Evolutionary conservation across 2,797 vertebrate genomes (phyloP).

Genomic region (Lerista edwardsae): DNA sequence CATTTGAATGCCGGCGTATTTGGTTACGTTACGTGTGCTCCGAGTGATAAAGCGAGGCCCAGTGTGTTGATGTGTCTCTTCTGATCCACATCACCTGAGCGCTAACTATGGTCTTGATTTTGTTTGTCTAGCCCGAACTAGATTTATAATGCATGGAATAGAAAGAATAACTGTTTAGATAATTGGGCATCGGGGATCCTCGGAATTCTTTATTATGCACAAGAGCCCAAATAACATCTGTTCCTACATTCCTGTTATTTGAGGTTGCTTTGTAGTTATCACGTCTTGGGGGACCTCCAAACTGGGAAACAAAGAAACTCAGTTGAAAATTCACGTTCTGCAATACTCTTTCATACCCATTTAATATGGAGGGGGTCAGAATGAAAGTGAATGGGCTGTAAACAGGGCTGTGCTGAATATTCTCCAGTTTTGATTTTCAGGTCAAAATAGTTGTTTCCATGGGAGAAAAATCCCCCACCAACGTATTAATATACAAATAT

Average conservation of each 20-base stretch:
- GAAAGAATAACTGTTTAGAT: constrained; percentile 72
- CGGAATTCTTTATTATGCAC: constrained; percentile 78
- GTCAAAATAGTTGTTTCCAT: constrained; percentile 18
- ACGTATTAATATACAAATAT: background rate
- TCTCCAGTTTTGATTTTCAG: constrained; percentile 66
- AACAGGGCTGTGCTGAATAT: constrained; percentile 60
- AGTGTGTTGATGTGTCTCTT: constrained; percentile 55
- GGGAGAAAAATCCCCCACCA: background rate
- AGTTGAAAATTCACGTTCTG: constrained; percentile 59
- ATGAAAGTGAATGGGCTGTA: constrained; percentile 11
- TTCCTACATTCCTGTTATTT: constrained; percentile 73
- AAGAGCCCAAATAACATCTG: constrained; percentile 76
- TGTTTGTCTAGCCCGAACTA: constrained; percentile 68
- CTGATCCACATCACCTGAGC: constrained; percentile 69
- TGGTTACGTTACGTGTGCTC: constrained; percentile 59
- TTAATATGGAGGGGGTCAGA: constrained; percentile 45
- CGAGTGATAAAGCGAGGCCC: constrained; percentile 49
- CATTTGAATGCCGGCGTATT: constrained; percentile 59
- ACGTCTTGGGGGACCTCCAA: constrained; percentile 66
- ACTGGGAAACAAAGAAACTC: constrained; percentile 64
- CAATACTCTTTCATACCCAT: constrained; percentile 65
- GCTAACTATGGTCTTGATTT: constrained; percentile 60
- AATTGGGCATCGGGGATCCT: constrained; percentile 80
- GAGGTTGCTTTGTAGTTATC: constrained; percentile 76
- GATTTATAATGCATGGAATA: constrained; percentile 68